Evolutionary conservation across 2,113 vertebrate genomes (phyloP).

Genomic region (Gracilinanus agilis): DNA sequence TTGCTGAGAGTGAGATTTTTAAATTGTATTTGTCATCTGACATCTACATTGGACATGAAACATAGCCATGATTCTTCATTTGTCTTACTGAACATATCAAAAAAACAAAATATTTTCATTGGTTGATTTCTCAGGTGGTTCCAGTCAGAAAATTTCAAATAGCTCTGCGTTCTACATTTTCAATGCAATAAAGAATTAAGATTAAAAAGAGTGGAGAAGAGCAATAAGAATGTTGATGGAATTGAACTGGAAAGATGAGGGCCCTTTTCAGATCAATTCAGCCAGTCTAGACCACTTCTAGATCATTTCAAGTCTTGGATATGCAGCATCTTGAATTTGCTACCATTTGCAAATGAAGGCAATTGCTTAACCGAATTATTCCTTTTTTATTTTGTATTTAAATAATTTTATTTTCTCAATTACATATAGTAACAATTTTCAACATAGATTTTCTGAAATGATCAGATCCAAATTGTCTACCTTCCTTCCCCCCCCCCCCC

Average conservation of each 20-base stretch:
- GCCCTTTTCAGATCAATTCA: background rate
- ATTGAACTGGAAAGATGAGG: background rate
- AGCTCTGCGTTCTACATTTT: background rate
- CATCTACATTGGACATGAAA: background rate
- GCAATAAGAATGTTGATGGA: background rate
- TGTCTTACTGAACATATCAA: background rate
- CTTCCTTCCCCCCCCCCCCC: too few species aligned
- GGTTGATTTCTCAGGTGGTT: background rate
- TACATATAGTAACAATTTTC: too few species aligned
- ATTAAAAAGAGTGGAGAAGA: background rate
- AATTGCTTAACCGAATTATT: background rate
- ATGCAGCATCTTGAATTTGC: background rate
- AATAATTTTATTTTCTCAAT: too few species aligned
- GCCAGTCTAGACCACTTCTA: conserved; percentile 19
- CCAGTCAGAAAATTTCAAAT: background rate
- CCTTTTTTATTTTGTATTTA: too few species aligned
- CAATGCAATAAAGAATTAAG: background rate
- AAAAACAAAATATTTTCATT: background rate
- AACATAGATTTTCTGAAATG: too few species aligned
- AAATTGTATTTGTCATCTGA: background rate
- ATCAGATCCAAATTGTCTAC: too few species aligned
- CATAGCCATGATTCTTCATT: background rate
- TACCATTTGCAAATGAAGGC: conserved; percentile 8
- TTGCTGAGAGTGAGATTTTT: background rate
- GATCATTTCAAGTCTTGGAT: conserved; percentile 24